phyloP scores from a whole-genome alignment of 2,113 vertebrate species.

The Lampris megalopsis region DNA sequence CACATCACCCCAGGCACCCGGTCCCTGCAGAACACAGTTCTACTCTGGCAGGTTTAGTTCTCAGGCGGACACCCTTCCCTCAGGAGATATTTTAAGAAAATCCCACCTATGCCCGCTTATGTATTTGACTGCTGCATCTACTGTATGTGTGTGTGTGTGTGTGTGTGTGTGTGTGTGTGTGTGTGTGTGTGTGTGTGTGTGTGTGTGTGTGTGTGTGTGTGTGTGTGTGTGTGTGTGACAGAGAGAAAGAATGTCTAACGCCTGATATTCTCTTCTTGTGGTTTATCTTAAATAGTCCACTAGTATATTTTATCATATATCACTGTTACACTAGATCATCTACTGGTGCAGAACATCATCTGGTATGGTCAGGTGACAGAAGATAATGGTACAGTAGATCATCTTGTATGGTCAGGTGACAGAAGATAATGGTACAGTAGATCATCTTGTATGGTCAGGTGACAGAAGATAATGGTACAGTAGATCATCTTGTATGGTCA shows the following conservation, averaged over 20 bases:
- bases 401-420: too few species aligned
- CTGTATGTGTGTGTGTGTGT: slow-evolving; percentile 12
- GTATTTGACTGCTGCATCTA: neutral
- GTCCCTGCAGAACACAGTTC: slow-evolving; percentile 26
- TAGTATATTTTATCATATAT: too few species aligned
- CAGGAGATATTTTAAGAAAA: neutral
- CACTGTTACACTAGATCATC: too few species aligned
- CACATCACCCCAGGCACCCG: slow-evolving; percentile 9
- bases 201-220: slow-evolving; percentile 14
- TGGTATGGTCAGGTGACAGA: too few species aligned
- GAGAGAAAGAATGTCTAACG: neutral
- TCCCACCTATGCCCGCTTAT: too few species aligned
- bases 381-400: too few species aligned
- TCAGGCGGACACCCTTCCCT: neutral
- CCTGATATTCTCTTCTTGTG: neutral
- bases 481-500: too few species aligned
- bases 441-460: too few species aligned
- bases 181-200: slow-evolving; percentile 7
- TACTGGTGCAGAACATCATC: too few species aligned
- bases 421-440: too few species aligned
- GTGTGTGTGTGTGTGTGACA: neutral
- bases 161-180: neutral
- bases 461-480: too few species aligned
- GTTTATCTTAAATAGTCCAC: too few species aligned
- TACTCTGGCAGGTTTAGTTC: slow-evolving; percentile 35